Conservation (phyloP, 2,888 invertebrate genomes). For the Buathra laborator region DNA sequence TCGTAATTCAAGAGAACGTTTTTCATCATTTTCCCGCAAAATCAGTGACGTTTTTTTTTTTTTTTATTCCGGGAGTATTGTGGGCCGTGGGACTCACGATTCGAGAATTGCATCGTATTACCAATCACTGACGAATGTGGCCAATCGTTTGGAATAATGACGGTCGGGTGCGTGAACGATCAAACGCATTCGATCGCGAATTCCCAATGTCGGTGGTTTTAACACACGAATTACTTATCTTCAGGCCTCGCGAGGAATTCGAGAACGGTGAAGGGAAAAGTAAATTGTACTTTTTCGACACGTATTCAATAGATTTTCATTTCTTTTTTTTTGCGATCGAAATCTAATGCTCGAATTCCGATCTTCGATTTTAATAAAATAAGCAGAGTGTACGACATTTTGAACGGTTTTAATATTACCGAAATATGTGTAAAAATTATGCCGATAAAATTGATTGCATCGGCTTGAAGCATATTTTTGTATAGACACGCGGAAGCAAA, state of each 20-base stretch:
- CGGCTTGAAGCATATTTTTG: no score
- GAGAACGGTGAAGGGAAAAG: neutral
- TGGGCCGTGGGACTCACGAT: constrained; percentile 48
- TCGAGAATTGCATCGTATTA: constrained; percentile 73
- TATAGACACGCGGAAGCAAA: neutral
- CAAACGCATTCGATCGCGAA: constrained; percentile 32
- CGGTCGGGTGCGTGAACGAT: constrained; percentile 36
- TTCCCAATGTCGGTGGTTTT: neutral
- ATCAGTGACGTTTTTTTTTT: constrained; percentile 11
- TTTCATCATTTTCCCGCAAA: neutral
- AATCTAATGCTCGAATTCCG: neutral
- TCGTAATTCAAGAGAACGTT: neutral
- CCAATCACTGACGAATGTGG: constrained; percentile 77
- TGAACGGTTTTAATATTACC: no score
- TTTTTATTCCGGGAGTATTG: constrained; percentile 28
- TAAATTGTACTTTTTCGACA: neutral
- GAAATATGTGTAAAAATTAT: no score
- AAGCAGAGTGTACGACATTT: neutral
- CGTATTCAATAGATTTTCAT: neutral
- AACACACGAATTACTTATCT: neutral
- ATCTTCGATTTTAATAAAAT: neutral
- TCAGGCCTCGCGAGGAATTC: neutral
- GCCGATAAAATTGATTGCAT: no score
- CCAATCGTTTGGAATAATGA: constrained; percentile 77
- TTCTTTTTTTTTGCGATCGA: neutral